Percentiles rank a stretch among this genome's conserved stretches.
Conservation (phyloP, 2,888 invertebrate species). For the Diplazon laetatorius region DNA sequence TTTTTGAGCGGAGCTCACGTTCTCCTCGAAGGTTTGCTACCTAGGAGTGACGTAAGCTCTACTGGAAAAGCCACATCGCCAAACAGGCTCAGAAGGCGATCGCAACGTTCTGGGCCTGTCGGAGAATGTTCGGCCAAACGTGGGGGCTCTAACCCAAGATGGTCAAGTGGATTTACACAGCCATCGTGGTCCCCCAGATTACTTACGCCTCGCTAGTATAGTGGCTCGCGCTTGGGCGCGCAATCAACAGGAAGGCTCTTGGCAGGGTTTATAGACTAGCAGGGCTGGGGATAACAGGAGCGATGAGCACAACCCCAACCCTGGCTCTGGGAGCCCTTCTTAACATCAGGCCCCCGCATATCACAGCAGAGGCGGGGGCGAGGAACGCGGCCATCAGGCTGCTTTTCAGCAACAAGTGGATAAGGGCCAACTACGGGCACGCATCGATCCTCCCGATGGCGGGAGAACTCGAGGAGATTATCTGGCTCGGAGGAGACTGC, state of each 20-base stretch:
- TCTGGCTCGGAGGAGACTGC: slow-evolving; percentile 6
- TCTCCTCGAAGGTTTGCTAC: neutral
- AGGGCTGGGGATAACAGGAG: slow-evolving; percentile 53
- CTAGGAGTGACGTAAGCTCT: slow-evolving; percentile 18
- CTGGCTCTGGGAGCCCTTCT: slow-evolving; percentile 22
- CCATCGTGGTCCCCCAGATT: slow-evolving; percentile 51
- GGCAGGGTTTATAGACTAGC: slow-evolving; percentile 41
- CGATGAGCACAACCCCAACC: slow-evolving; percentile 30
- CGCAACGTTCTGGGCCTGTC: slow-evolving; percentile 48
- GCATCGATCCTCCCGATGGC: neutral
- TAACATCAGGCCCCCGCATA: neutral
- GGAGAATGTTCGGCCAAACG: slow-evolving; percentile 49
- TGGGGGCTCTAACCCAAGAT: slow-evolving; percentile 51
- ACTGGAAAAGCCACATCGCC: slow-evolving; percentile 31
- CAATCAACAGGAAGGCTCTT: neutral
- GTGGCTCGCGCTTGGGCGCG: slow-evolving; percentile 38
- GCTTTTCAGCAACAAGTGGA: neutral
- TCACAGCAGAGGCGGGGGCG: slow-evolving; percentile 8
- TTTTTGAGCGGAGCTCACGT: neutral
- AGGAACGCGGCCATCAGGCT: neutral
- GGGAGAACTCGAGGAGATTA: neutral
- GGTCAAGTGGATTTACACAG: slow-evolving; percentile 59
- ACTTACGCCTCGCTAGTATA: slow-evolving; percentile 50
- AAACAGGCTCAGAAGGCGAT: slow-evolving; percentile 32
- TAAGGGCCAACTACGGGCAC: neutral